A percentile compares a stretch with the other conserved stretches of the same genome.
Conservation (phyloP, 2,888 invertebrate genomes). For the Mechanitis mazaeus region DNA sequence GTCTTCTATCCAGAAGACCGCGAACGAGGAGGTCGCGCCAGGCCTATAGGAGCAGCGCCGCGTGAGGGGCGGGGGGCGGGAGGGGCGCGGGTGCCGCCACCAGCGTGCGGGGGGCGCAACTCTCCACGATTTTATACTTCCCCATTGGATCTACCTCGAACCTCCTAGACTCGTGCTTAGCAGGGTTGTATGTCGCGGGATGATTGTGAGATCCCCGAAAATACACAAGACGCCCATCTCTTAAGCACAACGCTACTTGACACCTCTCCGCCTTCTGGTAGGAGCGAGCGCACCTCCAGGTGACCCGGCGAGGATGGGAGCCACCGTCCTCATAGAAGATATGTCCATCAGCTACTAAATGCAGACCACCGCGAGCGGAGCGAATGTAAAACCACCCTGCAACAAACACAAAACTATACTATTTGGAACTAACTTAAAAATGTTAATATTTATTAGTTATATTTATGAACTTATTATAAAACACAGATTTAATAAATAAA, state of each 20-base stretch:
- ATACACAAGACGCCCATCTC: slow-evolving; percentile 69
- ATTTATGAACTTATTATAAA: background rate
- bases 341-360: slow-evolving; percentile 67
- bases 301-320: slow-evolving; percentile 67
- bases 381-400: slow-evolving; percentile 73
- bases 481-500: slow-evolving; percentile 1
- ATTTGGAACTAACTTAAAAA: slow-evolving; percentile 14
- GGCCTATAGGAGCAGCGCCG: slow-evolving; percentile 68
- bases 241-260: slow-evolving; percentile 67
- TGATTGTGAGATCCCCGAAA: slow-evolving; percentile 70
- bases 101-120: slow-evolving; percentile 41
- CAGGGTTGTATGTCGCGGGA: slow-evolving; percentile 64
- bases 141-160: slow-evolving; percentile 71
- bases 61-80: slow-evolving; percentile 57
- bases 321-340: slow-evolving; percentile 74
- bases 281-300: slow-evolving; percentile 70
- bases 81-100: slow-evolving; percentile 42
- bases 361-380: slow-evolving; percentile 69
- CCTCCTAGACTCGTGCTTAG: slow-evolving; percentile 66
- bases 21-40: slow-evolving; percentile 75
- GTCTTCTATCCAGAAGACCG: slow-evolving; percentile 60
- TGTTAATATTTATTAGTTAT: background rate
- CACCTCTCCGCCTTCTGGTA: slow-evolving; percentile 72
- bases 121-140: slow-evolving; percentile 70
- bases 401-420: slow-evolving; percentile 35